A percentile compares a stretch with the other conserved stretches of the same genome.
phyloP scores from a whole-genome alignment of 2,797 vertebrate species.

The Odontamblyopus rebecca region DNA sequence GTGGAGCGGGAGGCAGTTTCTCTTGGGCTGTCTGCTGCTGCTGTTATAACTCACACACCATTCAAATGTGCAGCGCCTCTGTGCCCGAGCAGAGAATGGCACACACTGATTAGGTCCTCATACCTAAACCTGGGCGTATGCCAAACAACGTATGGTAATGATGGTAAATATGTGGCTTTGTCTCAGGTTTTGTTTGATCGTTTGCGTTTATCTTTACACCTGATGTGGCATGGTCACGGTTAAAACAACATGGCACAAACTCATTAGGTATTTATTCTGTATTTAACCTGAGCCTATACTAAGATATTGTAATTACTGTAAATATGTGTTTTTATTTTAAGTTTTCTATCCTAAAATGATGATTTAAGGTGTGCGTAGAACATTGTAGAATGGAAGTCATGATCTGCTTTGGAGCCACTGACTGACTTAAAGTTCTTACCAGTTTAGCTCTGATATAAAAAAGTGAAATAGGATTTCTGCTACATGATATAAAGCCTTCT shows the following conservation, averaged over 20 bases:
- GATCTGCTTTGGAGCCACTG: neutral
- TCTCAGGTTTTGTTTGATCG: neutral
- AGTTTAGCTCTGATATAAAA: neutral
- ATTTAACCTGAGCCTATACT: too few species aligned
- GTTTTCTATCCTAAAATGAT: too few species aligned
- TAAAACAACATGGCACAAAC: neutral
- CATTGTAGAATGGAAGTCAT: neutral
- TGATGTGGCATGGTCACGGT: neutral
- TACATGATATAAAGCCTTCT: too few species aligned
- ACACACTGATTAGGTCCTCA: neutral
- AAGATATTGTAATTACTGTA: too few species aligned
- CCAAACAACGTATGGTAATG: neutral
- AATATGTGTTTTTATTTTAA: too few species aligned
- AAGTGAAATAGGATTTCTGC: too few species aligned
- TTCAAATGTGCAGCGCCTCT: neutral
- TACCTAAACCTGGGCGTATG: neutral
- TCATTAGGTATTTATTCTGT: too few species aligned
- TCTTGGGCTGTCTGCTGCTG: slow-evolving; percentile 24
- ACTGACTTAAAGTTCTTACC: neutral
- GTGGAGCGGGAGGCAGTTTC: slow-evolving; percentile 29
- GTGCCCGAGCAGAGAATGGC: neutral
- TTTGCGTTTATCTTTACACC: neutral
- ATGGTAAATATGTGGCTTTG: neutral
- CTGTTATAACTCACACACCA: slow-evolving; percentile 27
- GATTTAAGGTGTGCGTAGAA: neutral